Evolutionary conservation across 2,797 vertebrate genomes (phyloP).

Genomic region (Danio aesculapii): DNA sequence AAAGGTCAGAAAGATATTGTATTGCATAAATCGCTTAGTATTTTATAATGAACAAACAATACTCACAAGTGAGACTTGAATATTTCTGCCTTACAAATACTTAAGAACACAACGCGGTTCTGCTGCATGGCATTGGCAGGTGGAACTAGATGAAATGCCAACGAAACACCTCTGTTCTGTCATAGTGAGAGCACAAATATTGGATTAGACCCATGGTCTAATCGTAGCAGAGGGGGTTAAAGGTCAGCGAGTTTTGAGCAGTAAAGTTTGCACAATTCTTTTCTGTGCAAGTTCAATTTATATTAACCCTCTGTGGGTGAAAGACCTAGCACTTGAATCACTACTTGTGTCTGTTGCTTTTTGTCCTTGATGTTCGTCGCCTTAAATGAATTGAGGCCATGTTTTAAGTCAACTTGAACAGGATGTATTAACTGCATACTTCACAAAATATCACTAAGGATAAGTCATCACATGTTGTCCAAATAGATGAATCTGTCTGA

Average conservation of each 20-base stretch:
- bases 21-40: slow-evolving; percentile 31
- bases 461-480: slow-evolving; percentile 65
- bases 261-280: slow-evolving; percentile 19
- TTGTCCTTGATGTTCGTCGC: slow-evolving; percentile 47
- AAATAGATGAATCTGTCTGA: slow-evolving; percentile 49
- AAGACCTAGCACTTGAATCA: slow-evolving; percentile 69
- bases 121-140: slow-evolving; percentile 27
- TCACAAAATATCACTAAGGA: slow-evolving; percentile 56
- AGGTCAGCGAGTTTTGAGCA: slow-evolving; percentile 7
- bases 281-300: slow-evolving; percentile 17
- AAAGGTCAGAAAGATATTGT: slow-evolving; percentile 16
- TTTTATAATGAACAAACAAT: slow-evolving; percentile 43
- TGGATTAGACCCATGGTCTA: neutral
- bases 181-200: slow-evolving; percentile 56
- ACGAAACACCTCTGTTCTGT: slow-evolving; percentile 46
- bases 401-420: slow-evolving; percentile 60
- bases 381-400: slow-evolving; percentile 68
- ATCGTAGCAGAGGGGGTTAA: slow-evolving; percentile 25
- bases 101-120: slow-evolving; percentile 29
- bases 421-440: slow-evolving; percentile 68
- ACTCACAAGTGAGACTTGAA: slow-evolving; percentile 77
- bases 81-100: slow-evolving; percentile 57
- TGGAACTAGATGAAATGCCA: slow-evolving; percentile 60
- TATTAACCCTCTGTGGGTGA: slow-evolving; percentile 2
- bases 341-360: slow-evolving; percentile 68